A percentile compares a stretch with the other conserved stretches of the same genome.
phyloP scores from a whole-genome alignment of 2,797 vertebrate genomes.

The Graptemys geographica region DNA sequence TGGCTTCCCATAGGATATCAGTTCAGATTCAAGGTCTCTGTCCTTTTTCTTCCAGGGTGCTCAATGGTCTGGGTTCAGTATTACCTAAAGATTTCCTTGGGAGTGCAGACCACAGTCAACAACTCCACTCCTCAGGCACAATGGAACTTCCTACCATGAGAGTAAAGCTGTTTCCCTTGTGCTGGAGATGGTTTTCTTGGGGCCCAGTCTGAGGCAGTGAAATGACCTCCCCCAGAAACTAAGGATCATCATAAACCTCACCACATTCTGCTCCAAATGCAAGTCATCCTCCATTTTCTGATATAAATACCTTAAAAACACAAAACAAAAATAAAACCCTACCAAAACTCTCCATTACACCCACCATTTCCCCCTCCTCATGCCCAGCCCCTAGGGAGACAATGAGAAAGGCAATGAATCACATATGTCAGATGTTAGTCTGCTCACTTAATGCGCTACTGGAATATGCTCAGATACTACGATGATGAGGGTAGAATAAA shows the following conservation, averaged over 20 bases:
- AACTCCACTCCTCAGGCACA: not conserved
- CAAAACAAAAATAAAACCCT: not conserved
- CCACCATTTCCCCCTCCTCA: not conserved
- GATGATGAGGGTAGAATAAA: not conserved
- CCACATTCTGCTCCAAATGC: not conserved
- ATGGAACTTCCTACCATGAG: not conserved
- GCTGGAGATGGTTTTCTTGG: too few species aligned
- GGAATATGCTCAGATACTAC: not conserved
- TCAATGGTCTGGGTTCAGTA: not conserved
- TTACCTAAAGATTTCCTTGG: not conserved
- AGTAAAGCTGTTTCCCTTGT: not conserved
- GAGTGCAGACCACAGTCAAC: not conserved
- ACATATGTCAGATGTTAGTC: not conserved
- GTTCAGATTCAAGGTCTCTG: not conserved
- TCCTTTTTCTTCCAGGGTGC: not conserved
- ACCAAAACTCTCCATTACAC: not conserved
- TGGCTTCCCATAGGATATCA: not conserved
- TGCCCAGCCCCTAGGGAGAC: not conserved
- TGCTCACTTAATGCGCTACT: not conserved
- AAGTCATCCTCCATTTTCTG: not conserved
- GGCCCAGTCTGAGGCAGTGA: not conserved
- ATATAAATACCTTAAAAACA: not conserved
- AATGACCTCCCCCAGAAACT: not conserved
- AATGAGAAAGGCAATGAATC: not conserved
- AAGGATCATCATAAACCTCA: not conserved